Conservation (phyloP, 2,797 vertebrate species). For the Emydoidea blandingii region DNA sequence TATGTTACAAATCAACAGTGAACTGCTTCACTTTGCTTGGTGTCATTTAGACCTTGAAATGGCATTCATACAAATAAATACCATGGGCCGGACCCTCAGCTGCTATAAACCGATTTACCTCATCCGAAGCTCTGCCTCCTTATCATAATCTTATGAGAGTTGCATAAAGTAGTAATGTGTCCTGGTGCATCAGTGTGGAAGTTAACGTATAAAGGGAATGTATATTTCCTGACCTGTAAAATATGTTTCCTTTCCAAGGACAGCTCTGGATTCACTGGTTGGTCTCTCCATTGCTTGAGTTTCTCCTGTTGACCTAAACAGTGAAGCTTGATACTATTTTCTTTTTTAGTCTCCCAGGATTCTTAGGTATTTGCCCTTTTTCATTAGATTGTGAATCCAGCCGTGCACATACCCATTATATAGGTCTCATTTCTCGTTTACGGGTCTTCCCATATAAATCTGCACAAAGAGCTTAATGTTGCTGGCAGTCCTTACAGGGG, state of each 20-base stretch:
- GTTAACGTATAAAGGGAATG: not conserved
- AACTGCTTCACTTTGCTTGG: not conserved
- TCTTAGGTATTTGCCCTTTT: not conserved
- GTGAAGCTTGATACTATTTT: not conserved
- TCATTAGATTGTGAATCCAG: not conserved
- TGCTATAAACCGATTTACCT: not conserved
- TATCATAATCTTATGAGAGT: not conserved
- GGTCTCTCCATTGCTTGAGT: not conserved
- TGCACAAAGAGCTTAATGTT: accelerated
- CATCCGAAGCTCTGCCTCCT: not conserved
- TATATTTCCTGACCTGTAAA: not conserved
- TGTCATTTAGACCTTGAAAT: not conserved
- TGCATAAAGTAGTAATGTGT: not conserved
- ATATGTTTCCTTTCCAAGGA: not conserved
- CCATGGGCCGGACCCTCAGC: not conserved
- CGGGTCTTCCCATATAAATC: accelerated
- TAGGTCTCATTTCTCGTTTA: accelerated
- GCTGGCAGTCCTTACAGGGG: not conserved
- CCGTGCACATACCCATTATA: not conserved
- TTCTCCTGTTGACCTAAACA: not conserved
- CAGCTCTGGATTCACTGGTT: not conserved
- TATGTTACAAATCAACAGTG: not conserved
- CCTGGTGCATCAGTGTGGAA: not conserved
- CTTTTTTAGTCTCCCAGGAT: not conserved
- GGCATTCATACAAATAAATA: not conserved